A percentile compares a stretch with the other conserved stretches of the same genome.
Evolutionary conservation across 2,113 vertebrate species (phyloP).

Genomic region (Azemiops feae): DNA sequence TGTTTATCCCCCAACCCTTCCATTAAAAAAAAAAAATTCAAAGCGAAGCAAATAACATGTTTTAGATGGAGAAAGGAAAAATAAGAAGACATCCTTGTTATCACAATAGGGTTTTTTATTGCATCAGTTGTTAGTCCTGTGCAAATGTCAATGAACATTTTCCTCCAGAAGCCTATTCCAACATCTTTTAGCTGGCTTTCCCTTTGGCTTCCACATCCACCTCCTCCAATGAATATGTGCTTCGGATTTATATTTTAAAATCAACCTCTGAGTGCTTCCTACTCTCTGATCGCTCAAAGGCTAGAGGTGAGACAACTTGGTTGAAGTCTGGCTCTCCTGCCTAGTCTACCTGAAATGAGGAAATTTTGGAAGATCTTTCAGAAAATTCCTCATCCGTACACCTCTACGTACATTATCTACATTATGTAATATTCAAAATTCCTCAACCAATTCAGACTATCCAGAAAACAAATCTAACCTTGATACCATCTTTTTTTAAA

Average conservation of each 20-base stretch:
- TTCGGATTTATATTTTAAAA: background rate
- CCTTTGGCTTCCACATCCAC: background rate
- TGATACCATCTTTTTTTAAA: background rate
- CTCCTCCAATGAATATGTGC: background rate
- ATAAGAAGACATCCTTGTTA: background rate
- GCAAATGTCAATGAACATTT: background rate
- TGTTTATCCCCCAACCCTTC: background rate
- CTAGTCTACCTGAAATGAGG: background rate
- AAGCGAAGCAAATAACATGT: background rate
- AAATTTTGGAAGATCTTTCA: background rate
- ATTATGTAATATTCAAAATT: background rate
- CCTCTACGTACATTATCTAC: background rate
- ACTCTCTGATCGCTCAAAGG: background rate
- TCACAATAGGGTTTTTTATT: background rate
- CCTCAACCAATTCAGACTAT: background rate
- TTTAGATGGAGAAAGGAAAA: background rate
- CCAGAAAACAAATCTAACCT: background rate
- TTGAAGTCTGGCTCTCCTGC: background rate
- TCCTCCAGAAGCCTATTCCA: background rate
- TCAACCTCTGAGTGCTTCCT: background rate
- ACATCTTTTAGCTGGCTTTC: background rate
- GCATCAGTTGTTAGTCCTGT: background rate
- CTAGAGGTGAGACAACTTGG: background rate
- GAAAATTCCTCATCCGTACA: background rate
- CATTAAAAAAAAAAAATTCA: rapidly evolving